Base-by-base conservation (phyloP, 2,888 invertebrate genomes). In the Mythimna pallens region DNA sequence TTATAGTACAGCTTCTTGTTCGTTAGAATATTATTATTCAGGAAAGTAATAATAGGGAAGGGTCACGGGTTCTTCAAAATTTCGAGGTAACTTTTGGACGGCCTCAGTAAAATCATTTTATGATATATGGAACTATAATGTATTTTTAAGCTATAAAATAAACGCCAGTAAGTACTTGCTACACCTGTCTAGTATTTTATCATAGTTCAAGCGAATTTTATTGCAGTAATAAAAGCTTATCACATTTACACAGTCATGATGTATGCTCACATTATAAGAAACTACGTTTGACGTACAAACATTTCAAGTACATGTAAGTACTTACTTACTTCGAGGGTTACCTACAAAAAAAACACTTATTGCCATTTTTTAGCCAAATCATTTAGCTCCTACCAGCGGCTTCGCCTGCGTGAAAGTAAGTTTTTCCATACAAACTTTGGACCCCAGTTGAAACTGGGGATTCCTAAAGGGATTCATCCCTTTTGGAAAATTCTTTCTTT, bases 1-100 rank as follows among this genome's bases (percentile, higher is more conserved):
- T 89, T 89, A 88, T 86, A 82, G 77, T 73, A 47, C 64, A 70
- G 76, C 70, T 74, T 73, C 81, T 78, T 81, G 81, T 84, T 86
- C 80, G 80, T 80, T 79, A 80, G 69, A 82, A 77, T 67, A 57
- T 58, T 73, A 67, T 58, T 70, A 67, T 82, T 65, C 20, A 65
- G 40, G 25, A 25, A 70, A 55, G 52, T 66, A 47, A 25, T 14
- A 5, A 0, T 17, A 36, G 36, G 52, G 57, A 64, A 65, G 30
- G 17, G n/a, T 20, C 34, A 36, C 14, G 20, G 12, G 36, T 36
- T 43, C 12, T 43, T 43, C 12, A 5, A 43, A 54, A 50, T 47
- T 2, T 22, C 43, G 12, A 12, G 1, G 25, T 8, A 55, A 55
- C 25, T 54, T 54, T 54, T 36, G 10, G 2, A 47, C 2, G 14